These are phyloP conservation scores for Drosophila flavopinicola DNA, from an alignment of 2,888 invertebrate species.

Conservation along the genomic window DNA sequence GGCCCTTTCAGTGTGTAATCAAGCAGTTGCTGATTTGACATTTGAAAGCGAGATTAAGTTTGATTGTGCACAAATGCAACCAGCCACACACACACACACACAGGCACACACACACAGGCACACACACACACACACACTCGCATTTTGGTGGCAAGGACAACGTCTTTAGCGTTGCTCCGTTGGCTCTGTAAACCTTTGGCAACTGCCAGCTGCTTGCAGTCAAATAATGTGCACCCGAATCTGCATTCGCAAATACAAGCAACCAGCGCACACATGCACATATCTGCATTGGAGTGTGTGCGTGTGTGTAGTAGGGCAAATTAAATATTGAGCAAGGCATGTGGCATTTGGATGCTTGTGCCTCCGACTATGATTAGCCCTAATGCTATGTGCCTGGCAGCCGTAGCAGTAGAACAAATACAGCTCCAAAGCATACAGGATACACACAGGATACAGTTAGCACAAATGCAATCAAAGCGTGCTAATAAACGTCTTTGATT, in stretches of 20 bases:
- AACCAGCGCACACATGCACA: slow-evolving; percentile 20
- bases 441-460: background rate
- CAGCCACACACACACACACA: slow-evolving; percentile 27
- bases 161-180: slow-evolving; percentile 34
- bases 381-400: slow-evolving; percentile 39
- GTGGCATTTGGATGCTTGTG: slow-evolving; percentile 42
- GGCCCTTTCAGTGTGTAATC: slow-evolving; percentile 50
- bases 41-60: slow-evolving; percentile 66
- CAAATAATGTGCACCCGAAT: slow-evolving; percentile 42
- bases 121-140: slow-evolving; percentile 1
- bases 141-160: slow-evolving; percentile 45
- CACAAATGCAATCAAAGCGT: slow-evolving; percentile 11
- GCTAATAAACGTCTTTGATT: slow-evolving; percentile 17
- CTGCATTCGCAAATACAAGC: slow-evolving; percentile 44
- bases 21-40: slow-evolving; percentile 59
- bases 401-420: slow-evolving; percentile 14
- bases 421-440: background rate
- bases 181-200: slow-evolving; percentile 35
- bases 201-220: slow-evolving; percentile 47
- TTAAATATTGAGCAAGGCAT: slow-evolving; percentile 63
- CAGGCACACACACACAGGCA: background rate
- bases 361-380: slow-evolving; percentile 50
- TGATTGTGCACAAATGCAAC: slow-evolving; percentile 52
- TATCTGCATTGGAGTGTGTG: background rate
- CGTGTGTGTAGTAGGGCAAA: slow-evolving; percentile 33